phyloP scores from a whole-genome alignment of 37 sponge, comb jelly and placozoan species.

The Agelas oroides region DNA sequence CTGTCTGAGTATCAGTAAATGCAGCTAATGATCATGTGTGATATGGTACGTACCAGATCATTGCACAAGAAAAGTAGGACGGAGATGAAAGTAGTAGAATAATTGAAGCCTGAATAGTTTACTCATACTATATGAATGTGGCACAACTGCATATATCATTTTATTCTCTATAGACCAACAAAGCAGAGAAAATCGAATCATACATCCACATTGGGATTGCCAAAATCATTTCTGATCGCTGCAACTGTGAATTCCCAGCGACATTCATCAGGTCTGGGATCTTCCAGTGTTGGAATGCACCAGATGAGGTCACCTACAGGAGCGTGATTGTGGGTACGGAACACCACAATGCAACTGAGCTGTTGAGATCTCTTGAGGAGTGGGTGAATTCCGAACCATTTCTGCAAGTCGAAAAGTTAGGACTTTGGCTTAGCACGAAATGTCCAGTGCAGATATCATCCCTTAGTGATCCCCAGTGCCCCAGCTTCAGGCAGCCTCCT shows the following conservation, averaged over 20 bases:
- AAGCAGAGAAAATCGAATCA: too few relatives aligned
- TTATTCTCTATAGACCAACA: too few relatives aligned
- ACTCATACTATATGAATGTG: too few relatives aligned
- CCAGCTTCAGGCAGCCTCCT: too few relatives aligned
- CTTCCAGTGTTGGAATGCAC: neutral
- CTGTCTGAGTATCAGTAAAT: too few relatives aligned
- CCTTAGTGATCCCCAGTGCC: too few relatives aligned
- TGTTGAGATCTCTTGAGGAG: neutral
- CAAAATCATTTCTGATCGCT: neutral
- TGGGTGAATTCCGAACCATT: neutral
- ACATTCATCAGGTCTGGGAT: neutral
- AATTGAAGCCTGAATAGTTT: too few relatives aligned
- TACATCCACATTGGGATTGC: neutral
- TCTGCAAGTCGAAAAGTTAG: neutral
- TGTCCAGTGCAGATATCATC: conserved; percentile 1
- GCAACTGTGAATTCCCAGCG: neutral
- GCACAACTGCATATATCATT: too few relatives aligned
- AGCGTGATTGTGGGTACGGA: neutral
- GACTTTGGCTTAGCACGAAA: neutral
- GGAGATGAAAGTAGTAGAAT: too few relatives aligned
- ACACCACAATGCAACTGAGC: neutral
- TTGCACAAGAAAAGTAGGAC: too few relatives aligned
- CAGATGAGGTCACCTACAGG: neutral
- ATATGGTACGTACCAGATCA: too few relatives aligned
- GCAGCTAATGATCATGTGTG: too few relatives aligned